Conservation (phyloP, 2,797 vertebrate species). For the Chrysocyon brachyurus region DNA sequence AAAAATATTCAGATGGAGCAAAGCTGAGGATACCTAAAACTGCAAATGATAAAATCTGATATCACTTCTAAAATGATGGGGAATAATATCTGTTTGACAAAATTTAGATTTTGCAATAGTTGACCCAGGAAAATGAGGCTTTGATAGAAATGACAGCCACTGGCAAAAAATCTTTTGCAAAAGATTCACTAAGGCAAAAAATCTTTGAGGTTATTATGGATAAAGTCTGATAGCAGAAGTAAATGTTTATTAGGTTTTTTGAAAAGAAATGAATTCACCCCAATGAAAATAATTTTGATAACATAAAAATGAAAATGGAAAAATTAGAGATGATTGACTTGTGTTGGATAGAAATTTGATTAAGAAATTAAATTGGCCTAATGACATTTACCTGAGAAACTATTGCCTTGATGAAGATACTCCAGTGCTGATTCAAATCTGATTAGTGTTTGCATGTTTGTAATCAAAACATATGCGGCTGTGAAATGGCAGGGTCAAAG, state of each 20-base stretch:
- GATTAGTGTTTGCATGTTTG: constrained; percentile 38
- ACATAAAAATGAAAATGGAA: constrained; percentile 55
- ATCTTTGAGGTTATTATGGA: not conserved
- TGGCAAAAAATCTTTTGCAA: not conserved
- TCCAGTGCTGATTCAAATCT: constrained; percentile 30
- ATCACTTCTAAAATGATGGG: not conserved
- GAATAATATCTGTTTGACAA: not conserved
- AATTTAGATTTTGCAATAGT: not conserved
- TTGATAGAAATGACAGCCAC: not conserved
- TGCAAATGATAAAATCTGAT: not conserved
- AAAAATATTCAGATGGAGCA: not conserved
- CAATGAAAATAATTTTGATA: constrained; percentile 27
- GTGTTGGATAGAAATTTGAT: constrained; percentile 46
- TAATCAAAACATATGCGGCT: constrained; percentile 28
- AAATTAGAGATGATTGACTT: constrained; percentile 56
- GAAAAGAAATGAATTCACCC: not conserved
- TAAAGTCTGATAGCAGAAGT: not conserved
- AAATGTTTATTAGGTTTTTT: not conserved
- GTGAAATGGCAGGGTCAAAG: not conserved
- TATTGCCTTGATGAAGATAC: not conserved
- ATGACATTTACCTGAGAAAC: constrained; percentile 36
- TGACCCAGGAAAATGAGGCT: not conserved
- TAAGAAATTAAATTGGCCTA: constrained; percentile 50
- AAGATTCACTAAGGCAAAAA: constrained; percentile 23
- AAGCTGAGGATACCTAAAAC: not conserved